These are phyloP conservation scores for Prolemur simus DNA, from an alignment of 2,113 vertebrate species.

Conservation along the genomic window DNA sequence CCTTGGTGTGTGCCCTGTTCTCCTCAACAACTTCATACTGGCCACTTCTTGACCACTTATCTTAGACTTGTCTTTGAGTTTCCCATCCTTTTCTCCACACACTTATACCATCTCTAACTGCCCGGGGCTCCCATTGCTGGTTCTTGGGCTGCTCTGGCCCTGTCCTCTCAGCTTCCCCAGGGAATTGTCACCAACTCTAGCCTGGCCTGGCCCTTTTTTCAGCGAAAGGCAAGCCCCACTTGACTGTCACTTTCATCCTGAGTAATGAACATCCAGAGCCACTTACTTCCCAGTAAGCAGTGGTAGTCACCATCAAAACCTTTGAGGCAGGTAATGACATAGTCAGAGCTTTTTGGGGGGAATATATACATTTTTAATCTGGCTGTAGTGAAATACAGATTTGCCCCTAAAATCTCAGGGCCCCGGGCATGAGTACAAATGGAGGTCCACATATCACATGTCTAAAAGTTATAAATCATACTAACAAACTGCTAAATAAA, in stretches of 20 bases:
- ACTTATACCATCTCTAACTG: not conserved
- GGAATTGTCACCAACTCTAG: not conserved
- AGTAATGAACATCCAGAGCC: not conserved
- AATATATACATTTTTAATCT: not conserved
- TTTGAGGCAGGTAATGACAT: not conserved
- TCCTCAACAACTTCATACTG: not conserved
- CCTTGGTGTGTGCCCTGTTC: not conserved
- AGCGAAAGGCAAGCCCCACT: conserved; percentile 36
- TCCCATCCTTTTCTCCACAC: not conserved
- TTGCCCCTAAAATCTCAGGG: not conserved
- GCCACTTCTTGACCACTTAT: conserved; percentile 7
- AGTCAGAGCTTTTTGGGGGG: not conserved
- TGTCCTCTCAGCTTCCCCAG: not conserved
- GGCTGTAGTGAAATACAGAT: not conserved
- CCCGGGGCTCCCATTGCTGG: not conserved
- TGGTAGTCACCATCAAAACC: conserved; percentile 3
- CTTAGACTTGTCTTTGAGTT: conserved; percentile 15
- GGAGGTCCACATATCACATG: not conserved
- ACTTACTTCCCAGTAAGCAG: not conserved
- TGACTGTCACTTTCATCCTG: conserved; percentile 16
- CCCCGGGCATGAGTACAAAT: not conserved
- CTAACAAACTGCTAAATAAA: not conserved
- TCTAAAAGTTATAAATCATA: conserved; percentile 9
- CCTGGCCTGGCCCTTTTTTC: conserved; percentile 24
- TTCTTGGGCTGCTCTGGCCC: not conserved